Percentiles rank a stretch among this genome's conserved stretches.
phyloP scores from a whole-genome alignment of 2,888 invertebrate genomes.

The Lypha dubia region DNA sequence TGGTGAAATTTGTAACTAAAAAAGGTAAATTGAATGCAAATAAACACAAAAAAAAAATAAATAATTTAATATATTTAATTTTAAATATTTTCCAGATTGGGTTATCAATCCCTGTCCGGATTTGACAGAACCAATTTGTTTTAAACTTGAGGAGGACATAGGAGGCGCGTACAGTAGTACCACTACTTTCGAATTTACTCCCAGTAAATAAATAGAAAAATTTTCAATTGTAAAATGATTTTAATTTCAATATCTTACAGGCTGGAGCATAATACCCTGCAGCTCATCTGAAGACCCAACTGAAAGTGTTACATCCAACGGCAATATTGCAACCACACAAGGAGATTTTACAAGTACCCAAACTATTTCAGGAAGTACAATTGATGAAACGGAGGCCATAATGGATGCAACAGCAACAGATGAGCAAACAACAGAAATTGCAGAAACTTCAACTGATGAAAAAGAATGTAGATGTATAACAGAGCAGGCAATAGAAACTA shows the following conservation, averaged over 20 bases:
- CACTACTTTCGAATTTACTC: background rate
- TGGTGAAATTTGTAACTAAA: slow-evolving; percentile 22
- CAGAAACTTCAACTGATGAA: background rate
- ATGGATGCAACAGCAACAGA: background rate
- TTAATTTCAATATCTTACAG: background rate
- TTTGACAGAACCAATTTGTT: background rate
- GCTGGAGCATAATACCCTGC: slow-evolving; percentile 33
- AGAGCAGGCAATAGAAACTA: background rate
- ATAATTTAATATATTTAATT: background rate
- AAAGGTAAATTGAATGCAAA: slow-evolving; percentile 5
- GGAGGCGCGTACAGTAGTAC: background rate
- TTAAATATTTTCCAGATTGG: slow-evolving; percentile 19
- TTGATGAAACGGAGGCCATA: background rate
- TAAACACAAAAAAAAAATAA: background rate
- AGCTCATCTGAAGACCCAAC: background rate
- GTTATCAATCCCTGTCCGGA: slow-evolving; percentile 16
- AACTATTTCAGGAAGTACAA: background rate
- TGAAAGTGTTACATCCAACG: too few relatives aligned
- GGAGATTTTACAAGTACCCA: too few relatives aligned
- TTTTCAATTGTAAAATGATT: background rate
- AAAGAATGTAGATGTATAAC: background rate
- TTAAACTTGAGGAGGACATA: background rate
- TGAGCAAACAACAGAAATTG: background rate
- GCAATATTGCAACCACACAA: too few relatives aligned
- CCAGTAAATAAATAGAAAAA: slow-evolving; percentile 24